Conservation (phyloP, 2,113 vertebrate genomes). For the Thalassoma bifasciatum region DNA sequence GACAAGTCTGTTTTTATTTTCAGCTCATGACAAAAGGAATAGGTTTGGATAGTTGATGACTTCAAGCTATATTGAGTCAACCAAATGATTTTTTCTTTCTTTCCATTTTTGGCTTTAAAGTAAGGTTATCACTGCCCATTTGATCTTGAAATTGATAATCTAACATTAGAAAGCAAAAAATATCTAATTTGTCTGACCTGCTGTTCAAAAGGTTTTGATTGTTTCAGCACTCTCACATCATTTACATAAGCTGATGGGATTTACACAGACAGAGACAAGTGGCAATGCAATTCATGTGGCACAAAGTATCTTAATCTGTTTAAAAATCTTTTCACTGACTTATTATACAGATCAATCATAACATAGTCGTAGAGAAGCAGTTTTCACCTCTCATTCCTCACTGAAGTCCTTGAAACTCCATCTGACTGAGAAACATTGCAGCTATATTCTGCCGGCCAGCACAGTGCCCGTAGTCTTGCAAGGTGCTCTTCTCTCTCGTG, state of each 20-base stretch:
- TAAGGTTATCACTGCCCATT: neutral
- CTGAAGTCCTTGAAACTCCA: constrained; percentile 1
- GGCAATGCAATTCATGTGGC: neutral
- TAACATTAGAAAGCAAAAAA: neutral
- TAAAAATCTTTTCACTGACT: neutral
- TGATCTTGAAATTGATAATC: neutral
- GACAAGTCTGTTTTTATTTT: constrained; percentile 12
- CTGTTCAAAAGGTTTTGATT: neutral
- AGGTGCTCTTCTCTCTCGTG: constrained; percentile 21
- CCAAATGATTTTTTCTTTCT: neutral
- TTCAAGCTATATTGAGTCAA: neutral
- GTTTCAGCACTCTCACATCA: neutral
- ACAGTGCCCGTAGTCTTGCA: neutral
- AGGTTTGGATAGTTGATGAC: constrained; percentile 7
- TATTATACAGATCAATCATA: neutral
- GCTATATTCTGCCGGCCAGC: constrained; percentile 12
- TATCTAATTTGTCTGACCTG: too few relatives aligned
- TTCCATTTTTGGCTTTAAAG: neutral
- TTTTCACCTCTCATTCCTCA: constrained; percentile 8
- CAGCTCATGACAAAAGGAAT: neutral
- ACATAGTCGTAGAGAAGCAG: neutral
- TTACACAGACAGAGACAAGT: neutral
- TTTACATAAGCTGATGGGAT: neutral
- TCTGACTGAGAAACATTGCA: constrained; percentile 4
- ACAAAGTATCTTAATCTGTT: too few relatives aligned